These are phyloP conservation scores for Teinopalpus imperialis DNA, from an alignment of 2,888 invertebrate species.

Conservation along the genomic window DNA sequence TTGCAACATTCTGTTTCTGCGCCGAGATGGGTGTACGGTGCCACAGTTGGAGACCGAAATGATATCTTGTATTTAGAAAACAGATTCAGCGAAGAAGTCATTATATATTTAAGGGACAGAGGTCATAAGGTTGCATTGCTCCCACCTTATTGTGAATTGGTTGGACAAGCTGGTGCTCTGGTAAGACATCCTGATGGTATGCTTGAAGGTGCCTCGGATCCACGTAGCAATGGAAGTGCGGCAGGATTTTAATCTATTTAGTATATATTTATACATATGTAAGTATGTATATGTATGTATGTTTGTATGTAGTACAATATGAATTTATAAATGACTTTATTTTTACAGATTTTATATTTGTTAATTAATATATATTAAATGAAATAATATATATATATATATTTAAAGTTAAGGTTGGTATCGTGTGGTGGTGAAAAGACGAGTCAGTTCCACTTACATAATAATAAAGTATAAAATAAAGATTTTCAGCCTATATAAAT, in stretches of 20 bases:
- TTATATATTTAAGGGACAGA: conserved; percentile 51
- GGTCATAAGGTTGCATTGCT: conserved; percentile 55
- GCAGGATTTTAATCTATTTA: conserved; percentile 53
- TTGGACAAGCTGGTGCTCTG: conserved; percentile 64
- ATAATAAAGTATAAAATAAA: too few relatives aligned
- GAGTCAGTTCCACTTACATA: too few relatives aligned
- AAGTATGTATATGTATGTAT: too few relatives aligned
- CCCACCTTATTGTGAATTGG: conserved; percentile 44
- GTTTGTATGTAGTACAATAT: too few relatives aligned
- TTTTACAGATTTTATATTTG: too few relatives aligned
- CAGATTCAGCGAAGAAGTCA: conserved; percentile 52
- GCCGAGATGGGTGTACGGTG: conserved; percentile 67
- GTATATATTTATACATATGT: too few relatives aligned
- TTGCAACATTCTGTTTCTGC: conserved; percentile 54
- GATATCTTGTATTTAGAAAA: conserved; percentile 52
- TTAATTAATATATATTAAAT: too few relatives aligned
- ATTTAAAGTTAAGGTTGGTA: too few relatives aligned
- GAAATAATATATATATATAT: too few relatives aligned
- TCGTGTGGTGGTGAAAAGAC: too few relatives aligned
- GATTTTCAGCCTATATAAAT: too few relatives aligned
- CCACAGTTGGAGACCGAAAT: conserved; percentile 38
- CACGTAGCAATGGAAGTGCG: conserved; percentile 63
- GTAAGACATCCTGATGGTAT: conserved; percentile 60
- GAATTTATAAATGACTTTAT: too few relatives aligned
- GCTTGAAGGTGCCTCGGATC: conserved; percentile 68